Conservation (phyloP, 2,797 vertebrate genomes). For the Orestias chungarensis region DNA sequence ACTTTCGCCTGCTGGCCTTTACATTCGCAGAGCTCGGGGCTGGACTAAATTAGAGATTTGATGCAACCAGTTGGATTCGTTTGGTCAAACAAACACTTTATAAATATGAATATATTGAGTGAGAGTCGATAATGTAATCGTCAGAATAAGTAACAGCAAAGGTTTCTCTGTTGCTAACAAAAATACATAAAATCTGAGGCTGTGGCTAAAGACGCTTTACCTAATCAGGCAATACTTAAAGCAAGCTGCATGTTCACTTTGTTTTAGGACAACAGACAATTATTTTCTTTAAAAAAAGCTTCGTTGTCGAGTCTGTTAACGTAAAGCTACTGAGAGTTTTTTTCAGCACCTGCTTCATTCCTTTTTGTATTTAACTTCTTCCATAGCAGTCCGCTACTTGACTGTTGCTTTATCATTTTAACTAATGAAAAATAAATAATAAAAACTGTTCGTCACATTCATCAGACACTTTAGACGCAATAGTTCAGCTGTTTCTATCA, state of each 20-base stretch:
- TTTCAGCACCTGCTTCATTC: not conserved
- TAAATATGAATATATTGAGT: not conserved
- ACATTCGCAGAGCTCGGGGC: not conserved
- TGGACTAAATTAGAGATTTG: not conserved
- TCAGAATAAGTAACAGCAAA: not conserved
- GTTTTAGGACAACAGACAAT: not conserved
- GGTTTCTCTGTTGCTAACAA: too few relatives aligned
- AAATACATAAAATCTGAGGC: too few relatives aligned
- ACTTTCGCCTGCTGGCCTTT: not conserved
- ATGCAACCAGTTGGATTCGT: not conserved
- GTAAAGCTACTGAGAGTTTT: not conserved
- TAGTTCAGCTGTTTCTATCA: not conserved
- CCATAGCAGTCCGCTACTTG: not conserved
- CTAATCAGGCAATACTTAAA: not conserved
- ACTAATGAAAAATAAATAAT: not conserved
- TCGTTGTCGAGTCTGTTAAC: not conserved
- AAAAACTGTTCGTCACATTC: not conserved
- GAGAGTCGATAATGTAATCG: not conserved
- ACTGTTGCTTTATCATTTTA: not conserved
- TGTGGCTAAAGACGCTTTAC: not conserved
- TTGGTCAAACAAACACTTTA: not conserved
- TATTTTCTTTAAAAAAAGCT: not conserved
- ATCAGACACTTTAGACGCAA: not conserved
- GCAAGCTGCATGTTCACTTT: not conserved
- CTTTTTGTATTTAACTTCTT: not conserved